These are phyloP conservation scores for Alosa alosa DNA, from an alignment of 2,113 vertebrate genomes.

Conservation along the genomic window DNA sequence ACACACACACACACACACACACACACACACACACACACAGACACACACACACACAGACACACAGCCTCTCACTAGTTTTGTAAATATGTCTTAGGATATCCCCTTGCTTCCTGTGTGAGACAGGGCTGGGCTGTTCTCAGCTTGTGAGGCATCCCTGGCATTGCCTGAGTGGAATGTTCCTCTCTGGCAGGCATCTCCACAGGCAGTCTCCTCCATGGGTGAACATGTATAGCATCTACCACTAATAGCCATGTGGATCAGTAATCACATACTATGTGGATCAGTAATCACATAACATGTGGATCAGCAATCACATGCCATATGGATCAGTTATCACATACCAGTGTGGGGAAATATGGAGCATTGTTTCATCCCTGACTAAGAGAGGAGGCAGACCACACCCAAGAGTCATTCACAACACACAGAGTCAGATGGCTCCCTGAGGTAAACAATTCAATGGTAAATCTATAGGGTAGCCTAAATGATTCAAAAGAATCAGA, in stretches of 20 bases:
- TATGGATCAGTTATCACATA: slow-evolving; percentile 20
- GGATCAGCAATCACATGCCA: slow-evolving; percentile 17
- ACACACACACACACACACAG: no score
- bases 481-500: not conserved
- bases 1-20: no score
- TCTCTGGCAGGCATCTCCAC: slow-evolving; percentile 10
- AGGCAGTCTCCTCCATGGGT: not conserved
- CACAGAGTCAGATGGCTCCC: no score
- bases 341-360: not conserved
- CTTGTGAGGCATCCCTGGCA: slow-evolving; percentile 5
- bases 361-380: not conserved
- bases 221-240: slow-evolving; percentile 23
- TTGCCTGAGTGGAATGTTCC: slow-evolving; percentile 24
- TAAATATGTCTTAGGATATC: not conserved
- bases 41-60: no score
- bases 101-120: not conserved
- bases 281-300: slow-evolving; percentile 11
- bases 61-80: not conserved
- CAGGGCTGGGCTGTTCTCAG: not conserved
- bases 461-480: not conserved
- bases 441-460: no score
- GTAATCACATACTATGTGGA: slow-evolving; percentile 19
- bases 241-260: slow-evolving; percentile 29
- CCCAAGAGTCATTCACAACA: no score
- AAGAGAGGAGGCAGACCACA: no score